These are phyloP conservation scores for Hesperophylax magnus DNA, from an alignment of 1,140 invertebrate species.

Conservation along the genomic window DNA sequence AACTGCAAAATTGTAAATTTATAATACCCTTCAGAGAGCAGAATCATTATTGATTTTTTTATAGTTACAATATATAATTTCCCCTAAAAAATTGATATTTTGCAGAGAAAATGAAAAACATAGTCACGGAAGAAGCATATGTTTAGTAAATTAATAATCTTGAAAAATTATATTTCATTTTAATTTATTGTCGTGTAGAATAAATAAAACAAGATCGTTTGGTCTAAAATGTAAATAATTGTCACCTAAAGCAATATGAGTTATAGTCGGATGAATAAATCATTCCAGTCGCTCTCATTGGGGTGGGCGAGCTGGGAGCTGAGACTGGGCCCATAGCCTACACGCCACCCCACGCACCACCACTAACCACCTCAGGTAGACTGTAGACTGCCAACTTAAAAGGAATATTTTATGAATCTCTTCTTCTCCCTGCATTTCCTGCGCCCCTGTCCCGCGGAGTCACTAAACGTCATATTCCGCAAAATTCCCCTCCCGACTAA, in stretches of 20 bases:
- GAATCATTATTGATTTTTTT: no score
- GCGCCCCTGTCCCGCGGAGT: neutral
- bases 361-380: neutral
- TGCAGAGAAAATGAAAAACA: no score
- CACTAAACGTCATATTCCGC: conserved; percentile 19
- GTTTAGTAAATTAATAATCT: no score
- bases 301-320: neutral
- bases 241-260: neutral
- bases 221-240: neutral
- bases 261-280: conserved; percentile 14
- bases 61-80: no score
- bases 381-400: conserved; percentile 5
- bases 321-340: no score
- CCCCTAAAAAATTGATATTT: no score
- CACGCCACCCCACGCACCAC: no score
- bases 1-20: no score
- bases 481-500: neutral
- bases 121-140: no score
- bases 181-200: no score
- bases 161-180: neutral
- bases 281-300: neutral
- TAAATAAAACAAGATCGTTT: no score
- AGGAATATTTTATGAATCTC: conserved; percentile 37
- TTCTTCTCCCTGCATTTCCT: neutral
- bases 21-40: no score